Percentiles rank a stretch among this genome's conserved stretches.
Conservation (phyloP, 2,888 invertebrate genomes). For the Lapara coniferarum region DNA sequence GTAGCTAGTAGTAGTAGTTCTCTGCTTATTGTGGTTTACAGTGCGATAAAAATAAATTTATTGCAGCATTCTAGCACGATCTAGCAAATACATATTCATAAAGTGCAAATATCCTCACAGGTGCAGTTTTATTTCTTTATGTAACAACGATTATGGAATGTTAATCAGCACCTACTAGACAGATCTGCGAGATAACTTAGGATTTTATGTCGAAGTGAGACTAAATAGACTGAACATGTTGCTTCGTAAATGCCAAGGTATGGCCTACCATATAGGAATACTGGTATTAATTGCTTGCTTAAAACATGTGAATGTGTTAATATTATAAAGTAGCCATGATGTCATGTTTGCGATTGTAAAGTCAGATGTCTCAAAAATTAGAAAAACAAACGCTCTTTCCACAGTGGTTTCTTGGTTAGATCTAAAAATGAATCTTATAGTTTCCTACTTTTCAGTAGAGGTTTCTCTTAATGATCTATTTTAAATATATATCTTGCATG, state of each 20-base stretch:
- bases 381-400: too few species aligned
- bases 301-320: neutral
- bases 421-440: too few species aligned
- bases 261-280: neutral
- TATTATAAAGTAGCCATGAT: neutral
- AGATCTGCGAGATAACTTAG: neutral
- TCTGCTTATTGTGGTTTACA: neutral
- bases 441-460: too few species aligned
- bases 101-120: slow-evolving; percentile 12
- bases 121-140: neutral
- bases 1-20: too few species aligned
- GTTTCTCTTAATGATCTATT: too few species aligned
- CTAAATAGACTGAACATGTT: neutral
- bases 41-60: neutral
- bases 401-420: too few species aligned
- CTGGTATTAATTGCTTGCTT: neutral
- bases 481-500: too few species aligned
- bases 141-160: neutral
- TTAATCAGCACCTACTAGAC: slow-evolving; percentile 3
- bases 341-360: too few species aligned
- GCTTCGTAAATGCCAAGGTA: neutral
- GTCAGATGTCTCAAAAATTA: too few species aligned
- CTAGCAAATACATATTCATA: slow-evolving; percentile 21
- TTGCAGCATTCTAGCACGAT: slow-evolving; percentile 4
- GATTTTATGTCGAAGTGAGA: neutral